Evolutionary conservation across 2,113 vertebrate genomes (phyloP).

Genomic region (Pyxicephalus adspersus): DNA sequence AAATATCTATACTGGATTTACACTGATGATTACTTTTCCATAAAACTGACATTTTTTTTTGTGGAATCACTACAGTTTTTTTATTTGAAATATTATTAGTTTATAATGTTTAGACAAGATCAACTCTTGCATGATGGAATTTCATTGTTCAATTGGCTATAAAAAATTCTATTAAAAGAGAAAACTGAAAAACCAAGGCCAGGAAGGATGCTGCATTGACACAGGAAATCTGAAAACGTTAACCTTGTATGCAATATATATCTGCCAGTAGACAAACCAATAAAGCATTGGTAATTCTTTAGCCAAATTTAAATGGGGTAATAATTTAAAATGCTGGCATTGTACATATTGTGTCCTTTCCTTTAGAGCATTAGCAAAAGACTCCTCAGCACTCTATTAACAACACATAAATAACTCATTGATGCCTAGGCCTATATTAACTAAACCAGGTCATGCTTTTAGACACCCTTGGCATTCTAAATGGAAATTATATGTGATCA

Average conservation of each 20-base stretch:
- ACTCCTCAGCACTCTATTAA: conserved; percentile 26
- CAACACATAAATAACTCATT: conserved; percentile 2
- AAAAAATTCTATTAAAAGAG: too few species aligned
- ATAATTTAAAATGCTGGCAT: conserved; percentile 17
- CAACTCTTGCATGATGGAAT: too few species aligned
- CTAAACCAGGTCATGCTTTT: background rate
- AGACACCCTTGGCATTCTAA: background rate
- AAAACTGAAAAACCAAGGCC: background rate
- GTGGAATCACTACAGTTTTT: too few species aligned
- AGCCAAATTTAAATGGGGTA: conserved; percentile 9
- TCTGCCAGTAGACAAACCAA: background rate
- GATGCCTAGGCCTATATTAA: background rate
- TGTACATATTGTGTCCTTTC: background rate
- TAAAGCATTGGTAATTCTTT: background rate
- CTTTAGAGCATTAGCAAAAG: background rate
- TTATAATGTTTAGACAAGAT: too few species aligned
- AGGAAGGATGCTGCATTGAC: background rate
- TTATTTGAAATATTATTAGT: too few species aligned
- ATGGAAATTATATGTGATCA: too few species aligned
- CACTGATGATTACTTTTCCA: too few species aligned
- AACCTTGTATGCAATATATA: conserved; percentile 6
- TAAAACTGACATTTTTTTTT: too few species aligned
- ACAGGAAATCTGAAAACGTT: background rate
- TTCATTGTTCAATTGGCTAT: too few species aligned
- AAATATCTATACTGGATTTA: too few species aligned